A percentile compares a stretch with the other conserved stretches of the same genome.
phyloP scores from a whole-genome alignment of 2,113 vertebrate species.

The Pollachius pollachius region DNA sequence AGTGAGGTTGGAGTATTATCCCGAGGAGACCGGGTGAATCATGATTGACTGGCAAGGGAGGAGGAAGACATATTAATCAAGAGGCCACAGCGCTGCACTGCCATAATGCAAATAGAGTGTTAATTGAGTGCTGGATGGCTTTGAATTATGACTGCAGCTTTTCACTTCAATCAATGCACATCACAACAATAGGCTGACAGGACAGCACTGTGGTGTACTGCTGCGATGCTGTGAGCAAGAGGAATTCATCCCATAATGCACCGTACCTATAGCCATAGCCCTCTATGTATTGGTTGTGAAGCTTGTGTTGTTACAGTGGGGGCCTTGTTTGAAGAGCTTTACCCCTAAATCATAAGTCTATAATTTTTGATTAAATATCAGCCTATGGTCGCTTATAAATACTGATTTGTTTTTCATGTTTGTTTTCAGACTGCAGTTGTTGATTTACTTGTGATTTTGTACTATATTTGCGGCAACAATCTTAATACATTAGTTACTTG shows the following conservation, averaged over 20 bases:
- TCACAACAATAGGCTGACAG: constrained; percentile 62
- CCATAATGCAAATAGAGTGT: constrained; percentile 74
- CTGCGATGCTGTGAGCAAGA: neutral
- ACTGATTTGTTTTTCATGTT: no score
- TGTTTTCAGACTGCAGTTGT: no score
- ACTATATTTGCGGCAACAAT: no score
- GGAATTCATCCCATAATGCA: constrained; percentile 39
- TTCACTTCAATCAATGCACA: constrained; percentile 66
- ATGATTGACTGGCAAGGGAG: constrained; percentile 71
- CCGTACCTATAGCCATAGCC: neutral
- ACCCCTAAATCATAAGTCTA: no score
- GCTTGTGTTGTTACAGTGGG: no score
- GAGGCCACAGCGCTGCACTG: constrained; percentile 47
- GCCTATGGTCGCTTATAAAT: no score
- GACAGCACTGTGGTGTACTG: neutral
- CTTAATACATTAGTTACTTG: no score
- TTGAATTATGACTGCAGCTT: constrained; percentile 68
- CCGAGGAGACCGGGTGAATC: constrained; percentile 58
- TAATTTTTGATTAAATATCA: no score
- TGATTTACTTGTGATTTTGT: no score
- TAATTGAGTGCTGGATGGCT: constrained; percentile 73
- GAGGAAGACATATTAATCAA: constrained; percentile 69
- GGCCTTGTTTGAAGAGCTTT: no score
- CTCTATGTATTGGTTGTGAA: no score
- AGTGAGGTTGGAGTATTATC: constrained; percentile 32